These are phyloP conservation scores for Clavelina lepadiformis DNA, from an alignment of 23 tunicate species.

Conservation along the genomic window DNA sequence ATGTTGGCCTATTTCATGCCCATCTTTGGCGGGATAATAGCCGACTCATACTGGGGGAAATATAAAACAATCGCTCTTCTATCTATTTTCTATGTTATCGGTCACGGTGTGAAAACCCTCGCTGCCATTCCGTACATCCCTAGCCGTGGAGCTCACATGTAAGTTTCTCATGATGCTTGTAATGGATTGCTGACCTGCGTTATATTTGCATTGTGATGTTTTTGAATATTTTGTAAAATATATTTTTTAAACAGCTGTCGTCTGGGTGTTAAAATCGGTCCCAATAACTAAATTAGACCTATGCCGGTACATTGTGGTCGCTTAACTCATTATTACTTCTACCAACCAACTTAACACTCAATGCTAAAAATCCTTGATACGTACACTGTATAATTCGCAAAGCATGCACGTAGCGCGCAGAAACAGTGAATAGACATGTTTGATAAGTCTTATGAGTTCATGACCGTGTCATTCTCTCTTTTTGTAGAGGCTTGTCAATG, in stretches of 20 bases:
- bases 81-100: slow-evolving; percentile 66
- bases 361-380: too few species aligned
- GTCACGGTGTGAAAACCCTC: slow-evolving; percentile 55
- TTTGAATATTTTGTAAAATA: neutral
- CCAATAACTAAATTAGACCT: too few species aligned
- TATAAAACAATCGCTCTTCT: slow-evolving; percentile 67
- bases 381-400: too few species aligned
- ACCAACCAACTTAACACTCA: too few species aligned
- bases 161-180: slow-evolving; percentile 8
- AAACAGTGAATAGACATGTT: too few species aligned
- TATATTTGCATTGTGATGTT: too few species aligned
- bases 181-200: too few species aligned
- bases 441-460: too few species aligned
- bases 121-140: slow-evolving; percentile 78
- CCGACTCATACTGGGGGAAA: slow-evolving; percentile 92
- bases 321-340: too few species aligned
- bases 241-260: neutral
- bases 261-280: neutral
- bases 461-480: too few species aligned
- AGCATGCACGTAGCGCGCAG: too few species aligned
- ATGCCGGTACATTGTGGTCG: too few species aligned
- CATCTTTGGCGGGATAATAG: slow-evolving; percentile 79
- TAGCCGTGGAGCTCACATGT: slow-evolving; percentile 48
- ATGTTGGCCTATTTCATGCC: slow-evolving; percentile 83
- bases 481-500: slow-evolving; percentile 27